Evolutionary conservation across 2,797 vertebrate genomes (phyloP), one percentile per base, ranked within the genome.

Genomic region (Girardinus metallicus): DNA sequence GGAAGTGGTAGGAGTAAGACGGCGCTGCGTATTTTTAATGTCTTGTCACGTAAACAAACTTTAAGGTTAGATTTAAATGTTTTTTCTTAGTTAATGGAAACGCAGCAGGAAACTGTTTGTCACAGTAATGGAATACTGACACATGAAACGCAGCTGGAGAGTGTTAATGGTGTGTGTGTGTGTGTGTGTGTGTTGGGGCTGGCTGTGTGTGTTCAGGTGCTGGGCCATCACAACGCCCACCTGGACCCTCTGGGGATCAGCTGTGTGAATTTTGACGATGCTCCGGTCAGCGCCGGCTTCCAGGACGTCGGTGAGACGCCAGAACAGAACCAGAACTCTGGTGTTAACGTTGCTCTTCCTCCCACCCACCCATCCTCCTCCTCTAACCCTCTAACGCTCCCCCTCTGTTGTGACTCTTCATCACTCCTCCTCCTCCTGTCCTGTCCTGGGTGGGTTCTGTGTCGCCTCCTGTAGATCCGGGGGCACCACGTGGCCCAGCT

Each of bases 401-500:
- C 29, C 12, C 5, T 34, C 12, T 62, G 9, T 18, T 16, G 29
- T 55, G 23, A 4, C 73, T 73, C 71, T 60, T 57, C 74, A 44
- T 74, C 44, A 26, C 53, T 43, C 81, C 57, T 74, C 76, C 55
- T 71, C 77, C 81, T 60, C 84, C 79, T 88, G 76, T 62, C 84
- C 80, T 88, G 76, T 86, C 91, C 86, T 18, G 85, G 89, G 93
- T 92, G 89, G 90, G 84, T 83, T 92, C 82, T 94, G 91, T 92
- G 94, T 95, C 85, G 3, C 85, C 78, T 86, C 95, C 90, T 96
- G 88, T 98, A 99, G 98, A 99, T 99, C 93, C 98, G 98, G 92
- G 98, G 98, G 95, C 98, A 99, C 93, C 98, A 99, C 95, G 98
- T 99, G 96, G 97, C 98, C 94, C 98, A 99, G 93, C 96, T 99